phyloP scores from a whole-genome alignment of 2,113 vertebrate species.

The Falco punctatus region DNA sequence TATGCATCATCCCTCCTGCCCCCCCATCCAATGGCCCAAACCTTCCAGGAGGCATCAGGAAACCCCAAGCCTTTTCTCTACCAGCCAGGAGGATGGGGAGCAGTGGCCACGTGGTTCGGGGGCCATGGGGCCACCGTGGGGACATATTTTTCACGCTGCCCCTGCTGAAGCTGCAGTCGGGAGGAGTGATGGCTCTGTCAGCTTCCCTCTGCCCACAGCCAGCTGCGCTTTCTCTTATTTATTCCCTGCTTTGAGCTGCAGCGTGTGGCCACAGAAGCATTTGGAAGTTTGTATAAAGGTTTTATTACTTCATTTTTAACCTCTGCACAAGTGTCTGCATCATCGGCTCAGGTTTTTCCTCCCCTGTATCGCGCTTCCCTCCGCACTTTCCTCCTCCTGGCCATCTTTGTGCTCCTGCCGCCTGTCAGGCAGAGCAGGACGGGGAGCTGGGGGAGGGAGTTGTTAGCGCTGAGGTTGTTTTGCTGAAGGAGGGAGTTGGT shows the following conservation, averaged over 20 bases:
- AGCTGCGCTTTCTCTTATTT: background rate
- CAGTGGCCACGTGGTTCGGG: accelerated
- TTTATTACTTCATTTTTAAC: slow-evolving; percentile 61
- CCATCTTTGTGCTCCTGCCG: background rate
- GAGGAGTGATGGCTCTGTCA: slow-evolving; percentile 23
- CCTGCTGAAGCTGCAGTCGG: background rate
- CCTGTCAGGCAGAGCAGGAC: background rate
- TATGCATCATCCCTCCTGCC: background rate
- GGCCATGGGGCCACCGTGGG: accelerated
- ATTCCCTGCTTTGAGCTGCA: background rate
- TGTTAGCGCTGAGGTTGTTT: background rate
- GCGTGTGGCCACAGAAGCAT: background rate
- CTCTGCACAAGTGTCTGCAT: background rate
- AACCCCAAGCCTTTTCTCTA: background rate
- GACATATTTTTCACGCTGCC: background rate
- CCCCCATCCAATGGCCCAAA: background rate
- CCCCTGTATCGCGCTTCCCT: background rate
- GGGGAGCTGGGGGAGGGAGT: background rate
- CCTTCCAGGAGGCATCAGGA: background rate
- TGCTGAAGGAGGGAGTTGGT: background rate
- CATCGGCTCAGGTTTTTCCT: background rate
- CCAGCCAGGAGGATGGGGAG: background rate
- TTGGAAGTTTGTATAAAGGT: background rate
- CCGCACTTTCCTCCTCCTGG: background rate
- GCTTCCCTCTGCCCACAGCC: background rate